Percentiles rank a stretch among this genome's conserved stretches.
Conservation (phyloP, 2,113 vertebrate species). For the Bambusicola thoracicus region DNA sequence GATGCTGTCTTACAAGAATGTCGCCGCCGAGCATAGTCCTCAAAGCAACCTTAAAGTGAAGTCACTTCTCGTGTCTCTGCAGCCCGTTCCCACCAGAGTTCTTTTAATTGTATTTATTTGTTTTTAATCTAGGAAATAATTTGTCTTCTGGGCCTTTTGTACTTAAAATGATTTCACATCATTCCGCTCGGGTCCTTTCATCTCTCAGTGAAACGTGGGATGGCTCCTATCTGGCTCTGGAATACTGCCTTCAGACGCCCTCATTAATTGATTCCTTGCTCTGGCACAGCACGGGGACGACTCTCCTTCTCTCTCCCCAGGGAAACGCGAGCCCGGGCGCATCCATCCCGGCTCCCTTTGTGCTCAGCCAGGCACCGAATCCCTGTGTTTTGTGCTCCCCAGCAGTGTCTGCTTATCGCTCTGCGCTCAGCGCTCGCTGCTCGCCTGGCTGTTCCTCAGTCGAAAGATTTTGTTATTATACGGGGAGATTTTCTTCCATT, state of each 20-base stretch:
- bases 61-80: neutral
- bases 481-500: constrained; percentile 15
- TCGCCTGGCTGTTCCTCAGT: neutral
- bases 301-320: constrained; percentile 20
- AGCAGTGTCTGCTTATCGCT: neutral
- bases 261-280: constrained; percentile 65
- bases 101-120: neutral
- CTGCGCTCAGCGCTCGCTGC: neutral
- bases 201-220: constrained; percentile 36
- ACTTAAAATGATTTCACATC: constrained; percentile 20
- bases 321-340: neutral
- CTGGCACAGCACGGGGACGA: neutral
- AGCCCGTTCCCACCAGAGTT: neutral
- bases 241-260: constrained; percentile 40
- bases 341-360: constrained; percentile 55
- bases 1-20: constrained; percentile 24
- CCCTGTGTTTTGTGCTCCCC: neutral
- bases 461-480: neutral
- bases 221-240: constrained; percentile 54
- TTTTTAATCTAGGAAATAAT: constrained; percentile 24
- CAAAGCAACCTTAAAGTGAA: constrained; percentile 16
- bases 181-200: constrained; percentile 9
- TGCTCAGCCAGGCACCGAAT: constrained; percentile 50
- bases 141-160: constrained; percentile 35
- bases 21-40: constrained; percentile 21